Evolutionary conservation across 2,113 vertebrate species (phyloP), one percentile per base, ranked within the genome.

Genomic region (Meleagris gallopavo): DNA sequence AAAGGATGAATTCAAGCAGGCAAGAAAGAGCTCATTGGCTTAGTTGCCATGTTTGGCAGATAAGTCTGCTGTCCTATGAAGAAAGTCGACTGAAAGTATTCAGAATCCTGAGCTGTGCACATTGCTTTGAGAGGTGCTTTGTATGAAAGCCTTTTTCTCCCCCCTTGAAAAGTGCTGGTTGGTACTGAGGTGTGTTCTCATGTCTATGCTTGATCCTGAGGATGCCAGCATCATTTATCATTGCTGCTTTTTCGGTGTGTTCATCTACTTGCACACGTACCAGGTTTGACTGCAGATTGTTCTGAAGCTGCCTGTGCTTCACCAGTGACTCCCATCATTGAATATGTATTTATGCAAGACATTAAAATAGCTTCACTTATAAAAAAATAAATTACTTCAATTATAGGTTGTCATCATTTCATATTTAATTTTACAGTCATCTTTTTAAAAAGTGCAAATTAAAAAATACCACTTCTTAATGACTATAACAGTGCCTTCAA

Each of bases 391-490:
- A 65, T 86, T 70, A 95, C 36, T 54, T 50, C 48, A 80, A 4
- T 80, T 92, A 65, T 11, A 80, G 36, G 46, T 71, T 93, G 30
- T 66, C 25, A n/a, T 73, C 2, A 50, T 88, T 70, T 86, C 65
- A 21, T 77, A 34, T 21, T 80, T 71, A 64, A 71, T 62, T 84
- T 76, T 77, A 30, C 24, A 66, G 64, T 75, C 1, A 2, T 76
- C 72, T 92, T 91, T 73, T 15, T 8, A 0, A 41, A 52, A 48
- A 41, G 30, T 78, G 29, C 34, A 89, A 75, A 90, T 90, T 84
- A 81, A 67, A 86, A 88, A 73, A 71, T 61, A 81, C 5, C 29
- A 11, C 13, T 81, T 95, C 86, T 55, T 93, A 93, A 80, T 90
- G 80, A 60, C 45, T 88, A 7, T 70, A 29, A 64, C 64, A 91